Evolutionary conservation across 2,797 vertebrate species (phyloP).

Genomic region (Benthosema pterotum): DNA sequence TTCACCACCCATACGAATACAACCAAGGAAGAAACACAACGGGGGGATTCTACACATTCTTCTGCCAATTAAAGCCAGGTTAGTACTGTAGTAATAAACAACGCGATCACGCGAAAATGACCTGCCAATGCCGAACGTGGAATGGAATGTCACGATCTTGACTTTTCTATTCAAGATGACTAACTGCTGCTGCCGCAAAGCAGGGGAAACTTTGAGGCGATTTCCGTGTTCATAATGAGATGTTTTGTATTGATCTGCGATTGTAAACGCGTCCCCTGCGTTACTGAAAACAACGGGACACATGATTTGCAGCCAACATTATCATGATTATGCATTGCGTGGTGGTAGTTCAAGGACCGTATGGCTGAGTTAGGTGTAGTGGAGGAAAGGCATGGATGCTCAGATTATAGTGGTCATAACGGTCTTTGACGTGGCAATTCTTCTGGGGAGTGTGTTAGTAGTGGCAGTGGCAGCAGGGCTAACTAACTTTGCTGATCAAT

Average conservation of each 20-base stretch:
- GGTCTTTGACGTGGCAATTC: constrained; percentile 82
- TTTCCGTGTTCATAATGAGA: constrained; percentile 61
- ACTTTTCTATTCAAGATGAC: too few relatives aligned
- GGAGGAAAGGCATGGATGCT: constrained; percentile 26
- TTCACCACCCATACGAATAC: too few relatives aligned
- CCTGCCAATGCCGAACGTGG: too few relatives aligned
- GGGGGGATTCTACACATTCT: constrained; percentile 32
- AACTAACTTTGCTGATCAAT: too few relatives aligned
- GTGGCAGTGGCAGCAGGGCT: constrained; percentile 4
- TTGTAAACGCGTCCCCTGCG: too few relatives aligned
- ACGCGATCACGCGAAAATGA: too few relatives aligned
- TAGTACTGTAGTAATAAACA: constrained; percentile 39
- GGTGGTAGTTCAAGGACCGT: background rate
- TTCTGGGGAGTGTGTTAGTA: constrained; percentile 36
- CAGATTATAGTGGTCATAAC: constrained; percentile 55
- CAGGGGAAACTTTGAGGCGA: constrained; percentile 52
- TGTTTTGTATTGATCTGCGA: constrained; percentile 24
- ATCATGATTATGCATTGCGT: background rate
- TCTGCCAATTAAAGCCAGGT: constrained; percentile 62
- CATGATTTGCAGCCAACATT: background rate
- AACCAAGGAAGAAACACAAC: constrained; percentile 7
- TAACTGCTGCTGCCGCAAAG: background rate
- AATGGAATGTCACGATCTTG: too few relatives aligned
- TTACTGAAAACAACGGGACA: too few relatives aligned
- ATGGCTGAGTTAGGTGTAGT: background rate